Conservation (phyloP, 2,113 vertebrate genomes). For the Melozone crissalis region DNA sequence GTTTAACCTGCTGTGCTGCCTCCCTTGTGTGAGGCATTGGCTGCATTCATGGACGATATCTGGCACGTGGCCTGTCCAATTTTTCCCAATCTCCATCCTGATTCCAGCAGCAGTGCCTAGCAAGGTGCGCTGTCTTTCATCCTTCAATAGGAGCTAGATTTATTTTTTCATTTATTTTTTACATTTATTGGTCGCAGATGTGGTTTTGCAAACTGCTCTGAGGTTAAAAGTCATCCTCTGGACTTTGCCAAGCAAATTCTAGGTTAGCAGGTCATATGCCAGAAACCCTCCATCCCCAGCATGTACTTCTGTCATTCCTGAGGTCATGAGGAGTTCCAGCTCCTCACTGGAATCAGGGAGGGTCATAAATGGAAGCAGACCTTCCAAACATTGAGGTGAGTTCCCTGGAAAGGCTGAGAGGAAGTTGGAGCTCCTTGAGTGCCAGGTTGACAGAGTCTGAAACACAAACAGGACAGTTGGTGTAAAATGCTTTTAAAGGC, state of each 20-base stretch:
- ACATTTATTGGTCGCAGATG: conserved; percentile 18
- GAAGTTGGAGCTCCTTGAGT: neutral
- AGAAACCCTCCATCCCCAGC: neutral
- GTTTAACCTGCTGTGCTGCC: neutral
- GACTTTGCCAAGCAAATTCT: neutral
- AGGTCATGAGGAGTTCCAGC: neutral
- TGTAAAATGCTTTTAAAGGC: neutral
- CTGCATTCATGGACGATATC: neutral
- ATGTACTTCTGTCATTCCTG: neutral
- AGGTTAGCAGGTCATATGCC: neutral
- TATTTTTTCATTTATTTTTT: neutral
- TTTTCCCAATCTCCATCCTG: neutral
- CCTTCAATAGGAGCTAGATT: neutral
- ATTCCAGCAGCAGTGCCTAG: neutral
- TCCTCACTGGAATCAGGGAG: neutral
- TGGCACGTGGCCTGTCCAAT: neutral
- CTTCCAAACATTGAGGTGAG: neutral
- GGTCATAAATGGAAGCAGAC: neutral
- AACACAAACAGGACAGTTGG: neutral
- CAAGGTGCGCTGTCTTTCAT: neutral
- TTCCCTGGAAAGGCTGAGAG: neutral
- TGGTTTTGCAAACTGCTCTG: neutral
- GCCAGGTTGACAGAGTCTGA: neutral
- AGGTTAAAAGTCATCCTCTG: conserved; percentile 18
- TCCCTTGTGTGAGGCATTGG: neutral